These are phyloP conservation scores for Rhabdornis inornatus DNA, from an alignment of 2,113 vertebrate genomes.

Conservation along the genomic window DNA sequence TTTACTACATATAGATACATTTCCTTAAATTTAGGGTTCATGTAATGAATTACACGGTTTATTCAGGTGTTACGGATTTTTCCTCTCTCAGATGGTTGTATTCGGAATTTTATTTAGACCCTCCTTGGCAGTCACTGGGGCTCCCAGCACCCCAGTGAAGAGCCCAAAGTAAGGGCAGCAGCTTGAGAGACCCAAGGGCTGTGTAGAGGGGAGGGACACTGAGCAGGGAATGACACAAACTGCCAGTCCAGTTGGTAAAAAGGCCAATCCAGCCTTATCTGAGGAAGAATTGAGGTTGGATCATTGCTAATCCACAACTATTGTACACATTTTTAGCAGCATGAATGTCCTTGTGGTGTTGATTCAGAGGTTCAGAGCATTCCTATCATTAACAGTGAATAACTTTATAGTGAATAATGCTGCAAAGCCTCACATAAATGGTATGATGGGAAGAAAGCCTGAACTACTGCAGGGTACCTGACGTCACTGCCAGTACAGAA, in stretches of 20 bases:
- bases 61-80: background rate
- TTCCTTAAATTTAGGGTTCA: background rate
- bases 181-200: background rate
- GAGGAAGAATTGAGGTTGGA: background rate
- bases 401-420: background rate
- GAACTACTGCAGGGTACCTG: background rate
- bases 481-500: background rate
- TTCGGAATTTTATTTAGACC: background rate
- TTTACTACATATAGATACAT: background rate
- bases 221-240: background rate
- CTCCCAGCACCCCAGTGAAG: background rate
- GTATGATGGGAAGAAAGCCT: background rate
- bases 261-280: background rate
- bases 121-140: background rate
- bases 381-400: background rate
- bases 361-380: background rate
- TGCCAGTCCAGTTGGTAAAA: background rate
- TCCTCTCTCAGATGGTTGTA: background rate
- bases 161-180: background rate
- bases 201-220: background rate
- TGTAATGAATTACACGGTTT: background rate
- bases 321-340: background rate
- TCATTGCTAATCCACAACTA: background rate
- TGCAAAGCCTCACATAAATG: background rate
- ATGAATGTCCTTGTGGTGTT: background rate